Conservation (phyloP, 1,140 invertebrate genomes). For the Trissolcus basalis region DNA sequence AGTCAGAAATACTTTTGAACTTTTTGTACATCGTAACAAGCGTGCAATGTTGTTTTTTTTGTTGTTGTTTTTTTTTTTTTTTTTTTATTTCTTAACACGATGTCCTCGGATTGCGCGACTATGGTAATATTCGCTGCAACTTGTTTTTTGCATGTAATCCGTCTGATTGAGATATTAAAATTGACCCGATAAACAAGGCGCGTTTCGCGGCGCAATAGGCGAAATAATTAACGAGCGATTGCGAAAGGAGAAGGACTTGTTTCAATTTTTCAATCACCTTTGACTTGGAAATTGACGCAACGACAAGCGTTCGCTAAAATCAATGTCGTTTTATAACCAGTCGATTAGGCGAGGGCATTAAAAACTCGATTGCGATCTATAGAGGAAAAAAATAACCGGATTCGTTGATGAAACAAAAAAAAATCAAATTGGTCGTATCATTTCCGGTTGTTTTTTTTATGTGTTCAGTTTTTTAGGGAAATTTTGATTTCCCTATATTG, state of each 20-base stretch:
- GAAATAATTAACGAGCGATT: constrained; percentile 36
- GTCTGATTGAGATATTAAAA: constrained; percentile 15
- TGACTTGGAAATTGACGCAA: constrained; percentile 24
- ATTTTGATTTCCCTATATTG: too few species aligned
- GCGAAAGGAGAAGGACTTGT: constrained; percentile 3
- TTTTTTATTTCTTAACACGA: constrained; percentile 17
- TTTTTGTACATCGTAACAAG: neutral
- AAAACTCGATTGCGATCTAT: too few species aligned
- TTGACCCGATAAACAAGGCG: constrained; percentile 13
- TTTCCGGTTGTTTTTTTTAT: too few species aligned
- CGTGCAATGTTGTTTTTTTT: neutral
- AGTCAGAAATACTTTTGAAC: too few species aligned
- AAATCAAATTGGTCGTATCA: neutral
- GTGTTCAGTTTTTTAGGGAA: too few species aligned
- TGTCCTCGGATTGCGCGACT: constrained; percentile 36
- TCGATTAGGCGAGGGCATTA: constrained; percentile 1
- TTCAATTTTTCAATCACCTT: constrained; percentile 1
- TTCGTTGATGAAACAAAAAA: constrained; percentile 15
- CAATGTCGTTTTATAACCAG: constrained; percentile 18
- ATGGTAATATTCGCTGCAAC: constrained; percentile 27
- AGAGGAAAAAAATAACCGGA: constrained; percentile 15
- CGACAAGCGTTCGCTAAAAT: constrained; percentile 10
- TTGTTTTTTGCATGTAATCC: constrained; percentile 34
- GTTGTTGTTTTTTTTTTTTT: neutral
- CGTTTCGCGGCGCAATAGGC: neutral